Conservation (phyloP, 2,113 vertebrate genomes). For the Pterocles orientalis region DNA sequence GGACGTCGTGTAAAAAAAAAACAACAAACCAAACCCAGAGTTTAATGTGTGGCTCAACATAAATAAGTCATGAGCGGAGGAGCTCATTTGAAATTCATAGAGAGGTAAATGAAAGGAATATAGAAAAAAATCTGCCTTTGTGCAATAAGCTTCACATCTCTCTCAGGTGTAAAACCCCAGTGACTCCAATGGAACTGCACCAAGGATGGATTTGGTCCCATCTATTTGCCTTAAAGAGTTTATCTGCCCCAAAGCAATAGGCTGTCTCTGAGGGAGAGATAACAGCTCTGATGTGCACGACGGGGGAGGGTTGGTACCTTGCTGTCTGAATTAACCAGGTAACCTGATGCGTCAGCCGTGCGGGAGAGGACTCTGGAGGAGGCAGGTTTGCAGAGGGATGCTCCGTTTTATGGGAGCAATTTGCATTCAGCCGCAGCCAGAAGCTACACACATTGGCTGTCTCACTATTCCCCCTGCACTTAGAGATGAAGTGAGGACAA, state of each 20-base stretch:
- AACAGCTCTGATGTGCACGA: background rate
- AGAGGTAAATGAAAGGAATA: constrained; percentile 19
- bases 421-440: background rate
- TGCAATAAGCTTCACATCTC: background rate
- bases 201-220: background rate
- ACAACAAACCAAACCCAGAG: background rate
- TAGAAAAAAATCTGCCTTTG: background rate
- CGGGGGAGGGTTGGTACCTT: background rate
- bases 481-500: background rate
- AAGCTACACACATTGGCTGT: background rate
- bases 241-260: background rate
- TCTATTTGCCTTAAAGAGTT: constrained; percentile 7
- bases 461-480: background rate
- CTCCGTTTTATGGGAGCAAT: background rate
- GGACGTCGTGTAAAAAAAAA: background rate
- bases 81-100: constrained; percentile 15
- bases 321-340: background rate
- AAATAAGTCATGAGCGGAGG: constrained; percentile 27
- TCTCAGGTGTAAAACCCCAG: background rate
- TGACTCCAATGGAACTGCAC: background rate
- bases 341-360: background rate
- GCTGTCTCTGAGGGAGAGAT: background rate
- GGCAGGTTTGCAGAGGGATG: background rate
- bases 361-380: background rate
- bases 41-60: background rate